Evolutionary conservation across 2,797 vertebrate genomes (phyloP), one percentile per base, ranked within the genome.

Genomic region (Danionella dracula): DNA sequence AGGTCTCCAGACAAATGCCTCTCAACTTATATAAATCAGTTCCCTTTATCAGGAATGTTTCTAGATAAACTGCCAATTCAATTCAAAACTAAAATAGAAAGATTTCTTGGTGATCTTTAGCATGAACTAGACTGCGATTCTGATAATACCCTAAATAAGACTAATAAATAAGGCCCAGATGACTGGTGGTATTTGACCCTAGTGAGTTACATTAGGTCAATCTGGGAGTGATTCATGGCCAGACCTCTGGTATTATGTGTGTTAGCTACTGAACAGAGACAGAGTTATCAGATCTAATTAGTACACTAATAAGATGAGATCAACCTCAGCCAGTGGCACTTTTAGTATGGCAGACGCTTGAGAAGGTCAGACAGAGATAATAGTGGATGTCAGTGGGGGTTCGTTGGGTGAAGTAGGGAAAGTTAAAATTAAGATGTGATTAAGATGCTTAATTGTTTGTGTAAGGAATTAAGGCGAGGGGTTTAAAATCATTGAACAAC

Each of bases 231-330:
- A 51, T 45, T 9, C 13, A 13, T 2, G 4, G 11, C 15, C 11
- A 20, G 40, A 56, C 41, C 64, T 38, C 50, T 63, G 66, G 37
- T 21, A 42, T 60, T 58, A 66, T 68, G 53, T n/a, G n/a, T 62
- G 41, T 60, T 49, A 71, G 60, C 64, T 56, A 44, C 59, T 51
- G 57, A 71, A 53, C 59, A 56, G 56, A 69, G 65, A 55, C 53
- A 15, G 29, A 73, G 74, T 82, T 74, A 72, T 80, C 68, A 76
- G 72, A 76, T 83, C 80, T 79, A 82, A 86, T 83, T 82, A 82
- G 76, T 84, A 82, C 82, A 83, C 71, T 80, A 85, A 85, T 84
- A 82, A 84, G 81, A 83, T 82, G 78, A 73, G 75, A 82, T 83
- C 77, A 82, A 76, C 58, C 38, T 64, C 68, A 78, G 73, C 80